These are phyloP conservation scores for Hybos culiciformis DNA, from an alignment of 2,888 invertebrate genomes.

Conservation along the genomic window DNA sequence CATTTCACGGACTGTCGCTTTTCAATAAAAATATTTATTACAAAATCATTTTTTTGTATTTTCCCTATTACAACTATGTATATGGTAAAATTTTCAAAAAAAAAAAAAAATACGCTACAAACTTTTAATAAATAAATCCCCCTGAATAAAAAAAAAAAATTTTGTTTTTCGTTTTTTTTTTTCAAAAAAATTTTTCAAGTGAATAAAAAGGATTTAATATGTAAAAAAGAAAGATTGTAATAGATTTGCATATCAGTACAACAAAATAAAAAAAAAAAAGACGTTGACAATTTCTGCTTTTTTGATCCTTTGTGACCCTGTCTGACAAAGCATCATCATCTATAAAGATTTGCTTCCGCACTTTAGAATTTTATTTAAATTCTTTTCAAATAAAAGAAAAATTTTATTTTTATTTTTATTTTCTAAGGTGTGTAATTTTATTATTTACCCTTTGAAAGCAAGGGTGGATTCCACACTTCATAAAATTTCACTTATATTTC, in stretches of 20 bases:
- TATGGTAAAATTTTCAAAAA: background rate
- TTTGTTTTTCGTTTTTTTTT: too few species aligned
- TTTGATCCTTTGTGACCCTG: constrained; percentile 1
- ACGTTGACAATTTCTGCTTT: background rate
- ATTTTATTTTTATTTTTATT: too few species aligned
- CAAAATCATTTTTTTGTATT: too few species aligned
- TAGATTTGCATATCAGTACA: constrained; percentile 12
- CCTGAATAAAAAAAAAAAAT: background rate
- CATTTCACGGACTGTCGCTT: constrained; percentile 39
- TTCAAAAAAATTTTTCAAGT: too few species aligned
- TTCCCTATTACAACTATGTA: background rate
- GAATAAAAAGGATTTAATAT: background rate
- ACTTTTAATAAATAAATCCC: background rate
- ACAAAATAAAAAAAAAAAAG: too few species aligned
- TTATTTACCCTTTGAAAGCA: too few species aligned
- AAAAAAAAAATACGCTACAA: background rate
- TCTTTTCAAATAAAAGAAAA: too few species aligned
- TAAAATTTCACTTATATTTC: background rate
- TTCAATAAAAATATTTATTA: constrained; percentile 34
- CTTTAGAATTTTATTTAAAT: background rate
- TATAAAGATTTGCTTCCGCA: background rate
- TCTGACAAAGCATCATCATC: background rate
- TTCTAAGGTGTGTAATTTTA: too few species aligned
- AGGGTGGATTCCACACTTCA: too few species aligned
- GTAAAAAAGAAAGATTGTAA: constrained; percentile 6